A percentile compares a stretch with the other conserved stretches of the same genome.
Conservation (phyloP, 2,113 vertebrate species). For the Alectura lathami region DNA sequence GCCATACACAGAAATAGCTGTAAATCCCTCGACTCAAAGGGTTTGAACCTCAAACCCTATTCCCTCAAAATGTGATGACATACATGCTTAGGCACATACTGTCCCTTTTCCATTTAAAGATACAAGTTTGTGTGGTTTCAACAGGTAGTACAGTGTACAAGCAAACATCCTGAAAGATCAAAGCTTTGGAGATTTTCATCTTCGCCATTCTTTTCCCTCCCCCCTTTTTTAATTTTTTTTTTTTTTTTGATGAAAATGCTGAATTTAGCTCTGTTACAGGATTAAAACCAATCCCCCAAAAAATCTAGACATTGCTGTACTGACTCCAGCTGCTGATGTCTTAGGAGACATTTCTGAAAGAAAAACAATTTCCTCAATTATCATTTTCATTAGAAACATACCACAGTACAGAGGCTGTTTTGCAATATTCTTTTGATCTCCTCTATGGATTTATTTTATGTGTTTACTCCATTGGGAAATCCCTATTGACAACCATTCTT, state of each 20-base stretch:
- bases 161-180: background rate
- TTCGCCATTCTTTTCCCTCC: rapidly evolving
- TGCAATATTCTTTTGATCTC: background rate
- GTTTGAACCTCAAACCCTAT: background rate
- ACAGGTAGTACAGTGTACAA: background rate
- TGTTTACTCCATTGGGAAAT: background rate
- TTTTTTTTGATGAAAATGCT: background rate
- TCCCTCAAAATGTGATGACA: background rate
- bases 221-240: too few species aligned
- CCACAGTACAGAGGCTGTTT: background rate
- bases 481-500: background rate
- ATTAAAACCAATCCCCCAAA: background rate
- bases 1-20: background rate
- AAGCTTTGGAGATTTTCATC: background rate
- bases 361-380: slow-evolving; percentile 18
- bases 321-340: background rate
- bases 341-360: slow-evolving; percentile 45
- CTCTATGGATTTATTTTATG: background rate
- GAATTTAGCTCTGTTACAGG: background rate
- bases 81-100: background rate
- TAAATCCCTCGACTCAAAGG: background rate
- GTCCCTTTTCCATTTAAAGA: background rate
- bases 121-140: background rate
- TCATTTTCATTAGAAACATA: slow-evolving; percentile 25
- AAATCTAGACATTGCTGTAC: background rate